These are phyloP conservation scores for Anastrepha ludens DNA, from an alignment of 1,140 invertebrate genomes.

Conservation along the genomic window DNA sequence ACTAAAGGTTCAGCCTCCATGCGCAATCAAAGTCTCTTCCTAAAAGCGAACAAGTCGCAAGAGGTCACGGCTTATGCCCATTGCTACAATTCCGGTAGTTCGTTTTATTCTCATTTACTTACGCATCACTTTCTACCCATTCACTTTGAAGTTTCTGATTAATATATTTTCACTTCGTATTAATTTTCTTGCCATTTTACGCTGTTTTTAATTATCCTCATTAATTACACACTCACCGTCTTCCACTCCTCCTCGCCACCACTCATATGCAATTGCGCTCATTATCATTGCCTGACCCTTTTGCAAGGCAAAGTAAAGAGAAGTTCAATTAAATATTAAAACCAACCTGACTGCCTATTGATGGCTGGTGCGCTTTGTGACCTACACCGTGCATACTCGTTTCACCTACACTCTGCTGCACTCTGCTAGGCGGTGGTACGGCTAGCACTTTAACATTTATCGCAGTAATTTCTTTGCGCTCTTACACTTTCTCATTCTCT, in stretches of 20 bases:
- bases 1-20: too few species aligned
- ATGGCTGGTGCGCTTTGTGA: background rate
- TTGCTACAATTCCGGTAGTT: too few species aligned
- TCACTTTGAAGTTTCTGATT: background rate
- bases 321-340: background rate
- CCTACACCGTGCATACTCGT: background rate
- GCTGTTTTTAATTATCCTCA: background rate
- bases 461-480: background rate
- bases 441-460: background rate
- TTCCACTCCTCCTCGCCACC: background rate
- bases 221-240: constrained; percentile 5
- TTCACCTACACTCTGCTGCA: background rate
- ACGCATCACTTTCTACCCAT: too few species aligned
- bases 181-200: constrained; percentile 20
- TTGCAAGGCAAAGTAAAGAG: background rate
- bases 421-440: background rate
- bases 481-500: background rate
- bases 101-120: too few species aligned
- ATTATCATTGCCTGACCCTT: background rate
- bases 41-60: too few species aligned
- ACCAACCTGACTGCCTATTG: background rate
- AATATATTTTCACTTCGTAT: background rate
- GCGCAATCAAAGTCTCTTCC: too few species aligned
- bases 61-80: too few species aligned
- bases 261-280: background rate